phyloP scores from a whole-genome alignment of 2,797 vertebrate species.

The Sebastes kiyomatsui region DNA sequence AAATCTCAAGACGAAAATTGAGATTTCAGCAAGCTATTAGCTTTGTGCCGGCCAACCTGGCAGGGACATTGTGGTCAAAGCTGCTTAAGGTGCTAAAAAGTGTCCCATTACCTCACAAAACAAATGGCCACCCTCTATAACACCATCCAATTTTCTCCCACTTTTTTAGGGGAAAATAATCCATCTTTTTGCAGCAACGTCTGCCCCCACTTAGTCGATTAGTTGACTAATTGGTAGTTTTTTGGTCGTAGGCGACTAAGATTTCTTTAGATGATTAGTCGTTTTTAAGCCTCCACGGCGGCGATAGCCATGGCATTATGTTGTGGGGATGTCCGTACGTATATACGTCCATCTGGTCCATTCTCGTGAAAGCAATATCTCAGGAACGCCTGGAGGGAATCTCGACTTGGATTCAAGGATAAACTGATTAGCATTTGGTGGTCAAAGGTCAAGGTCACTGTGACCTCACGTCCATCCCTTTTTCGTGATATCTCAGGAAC shows the following conservation, averaged over 20 bases:
- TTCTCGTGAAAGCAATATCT: too few relatives aligned
- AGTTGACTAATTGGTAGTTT: rapidly evolving
- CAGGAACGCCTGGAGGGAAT: too few relatives aligned
- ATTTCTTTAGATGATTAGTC: neutral
- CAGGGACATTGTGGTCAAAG: slow-evolving; percentile 35
- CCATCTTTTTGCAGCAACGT: neutral
- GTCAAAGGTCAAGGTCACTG: too few relatives aligned
- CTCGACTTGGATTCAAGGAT: too few relatives aligned
- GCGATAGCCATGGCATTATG: too few relatives aligned
- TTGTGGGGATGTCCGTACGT: too few relatives aligned
- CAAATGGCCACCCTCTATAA: slow-evolving; percentile 14
- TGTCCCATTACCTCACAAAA: slow-evolving; percentile 40
- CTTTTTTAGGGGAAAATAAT: neutral
- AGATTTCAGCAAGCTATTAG: slow-evolving; percentile 70
- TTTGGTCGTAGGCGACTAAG: neutral
- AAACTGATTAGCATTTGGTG: too few relatives aligned
- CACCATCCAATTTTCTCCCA: neutral
- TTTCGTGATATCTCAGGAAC: too few relatives aligned
- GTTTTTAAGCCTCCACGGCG: rapidly evolving
- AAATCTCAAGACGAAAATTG: slow-evolving; percentile 64
- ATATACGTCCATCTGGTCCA: too few relatives aligned
- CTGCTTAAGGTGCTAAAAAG: slow-evolving; percentile 38
- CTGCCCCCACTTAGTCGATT: neutral
- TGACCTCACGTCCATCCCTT: rapidly evolving
- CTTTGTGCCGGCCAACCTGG: slow-evolving; percentile 55